phyloP scores from a whole-genome alignment of 1,140 invertebrate species.

The Mamestra configurata region DNA sequence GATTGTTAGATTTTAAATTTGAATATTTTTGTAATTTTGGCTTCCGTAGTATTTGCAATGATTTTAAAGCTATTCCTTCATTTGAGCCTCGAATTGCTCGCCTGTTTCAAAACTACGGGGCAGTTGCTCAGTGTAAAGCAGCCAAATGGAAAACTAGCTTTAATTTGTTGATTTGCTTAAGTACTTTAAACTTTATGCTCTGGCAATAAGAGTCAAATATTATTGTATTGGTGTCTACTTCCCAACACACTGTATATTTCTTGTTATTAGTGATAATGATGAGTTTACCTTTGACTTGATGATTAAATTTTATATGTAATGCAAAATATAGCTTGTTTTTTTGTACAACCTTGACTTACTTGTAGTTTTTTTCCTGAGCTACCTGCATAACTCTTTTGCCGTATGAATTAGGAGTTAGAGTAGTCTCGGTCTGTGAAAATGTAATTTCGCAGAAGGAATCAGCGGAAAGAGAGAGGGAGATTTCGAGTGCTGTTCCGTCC shows the following conservation, averaged over 20 bases:
- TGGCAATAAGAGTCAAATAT: conserved; percentile 46
- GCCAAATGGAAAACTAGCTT: conserved; percentile 30
- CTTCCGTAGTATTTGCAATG: conserved; percentile 67
- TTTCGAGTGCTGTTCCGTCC: too few relatives aligned
- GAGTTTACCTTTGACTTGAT: conserved; percentile 78
- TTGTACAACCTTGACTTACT: conserved; percentile 27
- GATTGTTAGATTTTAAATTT: conserved; percentile 61
- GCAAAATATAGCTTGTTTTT: conserved; percentile 60
- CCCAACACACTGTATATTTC: conserved; percentile 75
- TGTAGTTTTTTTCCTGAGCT: too few relatives aligned
- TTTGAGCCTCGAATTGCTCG: conserved; percentile 30
- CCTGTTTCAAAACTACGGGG: not conserved
- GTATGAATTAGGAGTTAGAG: too few relatives aligned
- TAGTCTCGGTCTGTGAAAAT: too few relatives aligned
- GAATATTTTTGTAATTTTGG: conserved; percentile 63
- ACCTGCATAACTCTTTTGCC: too few relatives aligned
- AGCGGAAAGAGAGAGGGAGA: too few relatives aligned
- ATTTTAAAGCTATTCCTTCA: conserved; percentile 53
- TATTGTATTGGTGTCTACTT: conserved; percentile 55
- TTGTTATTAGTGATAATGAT: conserved; percentile 79
- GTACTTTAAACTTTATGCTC: conserved; percentile 45
- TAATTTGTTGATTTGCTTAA: conserved; percentile 48
- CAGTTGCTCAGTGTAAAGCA: not conserved
- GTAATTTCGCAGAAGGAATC: too few relatives aligned
- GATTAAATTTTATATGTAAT: conserved; percentile 85